Percentiles rank a stretch among this genome's conserved stretches.
Conservation (phyloP, 2,113 vertebrate genomes). For the human (Homo sapiens) region GRCh38 chr5:111973001-111973500, state of each 20-base stretch:
- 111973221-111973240: conserved; percentile 41
- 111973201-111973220: conserved; percentile 17
- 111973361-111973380: neutral
- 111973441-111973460: neutral
- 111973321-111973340: neutral
- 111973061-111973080: neutral
- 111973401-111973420: neutral
- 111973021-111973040: too few relatives aligned
- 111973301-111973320: neutral
- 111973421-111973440: conserved; percentile 34
- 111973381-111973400: neutral
- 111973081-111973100: neutral
- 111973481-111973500: neutral
- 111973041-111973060: neutral
- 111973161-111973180: neutral
- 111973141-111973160: neutral
- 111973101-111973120: neutral
- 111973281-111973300: conserved; percentile 14
- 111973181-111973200: conserved; percentile 47
- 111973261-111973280: neutral
- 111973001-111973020: accelerated
- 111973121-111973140: neutral
- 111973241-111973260: neutral
- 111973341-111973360: neutral
- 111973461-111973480: neutral